A percentile compares a stretch with the other conserved stretches of the same genome.
Evolutionary conservation across 2,113 vertebrate genomes (phyloP).

Genomic region (Serilophus lunatus): DNA sequence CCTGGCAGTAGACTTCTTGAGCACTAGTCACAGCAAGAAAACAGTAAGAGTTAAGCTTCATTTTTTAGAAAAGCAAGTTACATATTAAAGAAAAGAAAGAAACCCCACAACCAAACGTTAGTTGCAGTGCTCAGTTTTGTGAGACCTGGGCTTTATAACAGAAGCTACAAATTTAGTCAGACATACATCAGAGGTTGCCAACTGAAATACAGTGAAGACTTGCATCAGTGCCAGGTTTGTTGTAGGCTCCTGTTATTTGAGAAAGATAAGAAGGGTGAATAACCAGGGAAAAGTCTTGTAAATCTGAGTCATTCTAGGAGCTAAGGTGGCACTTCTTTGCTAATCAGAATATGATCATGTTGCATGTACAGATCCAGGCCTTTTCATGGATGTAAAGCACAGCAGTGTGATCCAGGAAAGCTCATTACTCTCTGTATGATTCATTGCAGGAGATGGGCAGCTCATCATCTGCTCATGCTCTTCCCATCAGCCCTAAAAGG

Average conservation of each 20-base stretch:
- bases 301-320: neutral
- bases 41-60: neutral
- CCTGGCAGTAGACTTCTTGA: neutral
- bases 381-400: neutral
- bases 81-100: neutral
- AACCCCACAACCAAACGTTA: neutral
- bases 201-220: neutral
- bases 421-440: neutral
- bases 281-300: neutral
- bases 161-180: neutral
- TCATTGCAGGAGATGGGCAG: neutral
- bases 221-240: neutral
- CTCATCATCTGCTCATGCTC: neutral
- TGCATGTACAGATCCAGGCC: neutral
- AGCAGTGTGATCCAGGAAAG: neutral
- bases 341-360: neutral
- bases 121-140: neutral
- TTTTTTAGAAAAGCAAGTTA: neutral
- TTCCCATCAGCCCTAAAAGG: neutral
- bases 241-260: neutral
- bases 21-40: neutral
- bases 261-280: neutral
- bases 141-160: neutral
- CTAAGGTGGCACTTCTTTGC: neutral
- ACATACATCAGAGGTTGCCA: neutral